Evolutionary conservation across 2,888 invertebrate species (phyloP).

Genomic region (Cephonodes hylas): DNA sequence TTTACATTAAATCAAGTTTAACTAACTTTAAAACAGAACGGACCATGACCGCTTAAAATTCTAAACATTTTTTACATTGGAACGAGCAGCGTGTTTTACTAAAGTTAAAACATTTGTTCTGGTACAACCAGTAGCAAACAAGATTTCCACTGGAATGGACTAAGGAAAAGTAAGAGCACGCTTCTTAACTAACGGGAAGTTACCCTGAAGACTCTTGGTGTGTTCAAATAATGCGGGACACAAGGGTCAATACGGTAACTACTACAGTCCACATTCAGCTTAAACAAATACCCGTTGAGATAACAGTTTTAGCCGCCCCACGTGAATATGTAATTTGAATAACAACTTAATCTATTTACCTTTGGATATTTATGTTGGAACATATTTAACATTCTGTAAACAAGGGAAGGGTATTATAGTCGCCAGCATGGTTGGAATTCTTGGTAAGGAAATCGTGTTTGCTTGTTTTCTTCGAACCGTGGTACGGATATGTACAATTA

Average conservation of each 20-base stretch:
- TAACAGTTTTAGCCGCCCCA: constrained; percentile 3
- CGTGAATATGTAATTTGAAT: constrained; percentile 8
- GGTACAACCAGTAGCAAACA: not conserved
- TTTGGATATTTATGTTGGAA: not conserved
- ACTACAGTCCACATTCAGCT: constrained; percentile 4
- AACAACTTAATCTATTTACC: not conserved
- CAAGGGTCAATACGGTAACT: constrained; percentile 8
- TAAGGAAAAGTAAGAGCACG: constrained; percentile 29
- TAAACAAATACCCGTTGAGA: constrained; percentile 7
- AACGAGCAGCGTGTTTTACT: not conserved
- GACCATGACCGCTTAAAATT: not conserved
- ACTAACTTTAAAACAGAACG: not conserved
- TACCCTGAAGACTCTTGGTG: constrained; percentile 25
- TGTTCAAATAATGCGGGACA: constrained; percentile 17
- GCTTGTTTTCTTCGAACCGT: too few relatives aligned
- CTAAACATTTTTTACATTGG: not conserved
- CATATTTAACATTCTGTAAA: not conserved
- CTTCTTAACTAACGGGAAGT: constrained; percentile 38
- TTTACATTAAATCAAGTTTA: not conserved
- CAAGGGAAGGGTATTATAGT: too few relatives aligned
- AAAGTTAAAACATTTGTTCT: not conserved
- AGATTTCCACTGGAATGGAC: constrained; percentile 9
- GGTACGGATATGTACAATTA: too few relatives aligned
- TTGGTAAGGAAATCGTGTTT: too few relatives aligned
- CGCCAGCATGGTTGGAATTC: too few relatives aligned